Evolutionary conservation across 2,888 invertebrate species (phyloP), one percentile per base, ranked within the genome.

Genomic region (Sussaba pulchella): DNA sequence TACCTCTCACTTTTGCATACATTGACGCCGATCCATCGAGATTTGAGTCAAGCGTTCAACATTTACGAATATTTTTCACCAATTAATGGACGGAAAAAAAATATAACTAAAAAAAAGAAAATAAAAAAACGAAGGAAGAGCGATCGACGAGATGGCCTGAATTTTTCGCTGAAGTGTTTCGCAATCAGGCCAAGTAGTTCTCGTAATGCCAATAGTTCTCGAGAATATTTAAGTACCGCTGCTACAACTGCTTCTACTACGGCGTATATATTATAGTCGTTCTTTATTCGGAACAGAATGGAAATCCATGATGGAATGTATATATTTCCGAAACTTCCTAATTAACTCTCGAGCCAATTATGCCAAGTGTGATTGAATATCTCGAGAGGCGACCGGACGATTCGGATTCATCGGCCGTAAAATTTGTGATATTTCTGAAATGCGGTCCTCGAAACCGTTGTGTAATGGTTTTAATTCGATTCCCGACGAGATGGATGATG

Each of bases 161-260:
- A 78, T 61, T 61, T 59, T 26, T 12, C 45, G 67, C 67, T 45
- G 61, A 69, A 69, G 73, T 14, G 50, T 50, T n/a, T 59, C 17
- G 43, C 43, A 80, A 80, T 71, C 52, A 72, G 80, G 80, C 66
- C 80, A 71, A 76, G 75, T 75, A 71, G 64, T 57, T 57, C 71
- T 67, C 70, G 61, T 66, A 75, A 75, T 71, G 70, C 70, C 70
- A 66, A 67, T 43, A 47, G 74, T 71, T 76, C 70, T 70, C 75
- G 59, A 75, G 70, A 64, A 61, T 66, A 67, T 75, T 61, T 70
- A 78, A 74, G 67, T 73, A 73, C 57, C 21, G 57, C 43, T 54
- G 50, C 36, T 31, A 10, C 41, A 10, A 24, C 50, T 61, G 39
- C 31, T 8, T 8, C 54, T 31, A 54, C 54, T 31, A 6, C 47